Conservation (phyloP, 2,797 vertebrate species). For the Alca torda region DNA sequence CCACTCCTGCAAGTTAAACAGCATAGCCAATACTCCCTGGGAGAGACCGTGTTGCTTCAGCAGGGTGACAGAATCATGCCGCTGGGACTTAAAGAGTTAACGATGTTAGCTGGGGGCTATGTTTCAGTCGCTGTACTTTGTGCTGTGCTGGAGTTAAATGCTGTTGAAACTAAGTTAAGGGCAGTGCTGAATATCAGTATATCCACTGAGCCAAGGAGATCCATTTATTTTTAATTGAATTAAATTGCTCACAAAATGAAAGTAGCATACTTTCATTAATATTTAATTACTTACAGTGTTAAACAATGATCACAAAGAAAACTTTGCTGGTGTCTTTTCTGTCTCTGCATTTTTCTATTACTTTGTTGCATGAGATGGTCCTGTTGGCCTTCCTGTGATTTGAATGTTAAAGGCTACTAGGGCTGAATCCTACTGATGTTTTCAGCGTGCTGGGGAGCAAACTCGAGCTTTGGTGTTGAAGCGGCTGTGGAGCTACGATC, state of each 20-base stretch:
- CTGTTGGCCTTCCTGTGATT: slow-evolving; percentile 43
- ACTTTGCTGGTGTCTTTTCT: slow-evolving; percentile 70
- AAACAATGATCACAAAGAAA: slow-evolving; percentile 82
- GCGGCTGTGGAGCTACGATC: background rate
- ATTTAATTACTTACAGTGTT: slow-evolving; percentile 82
- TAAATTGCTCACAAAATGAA: slow-evolving; percentile 86
- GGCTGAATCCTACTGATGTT: background rate
- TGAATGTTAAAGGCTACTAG: slow-evolving; percentile 17
- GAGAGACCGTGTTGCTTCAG: background rate
- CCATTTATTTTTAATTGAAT: slow-evolving; percentile 88
- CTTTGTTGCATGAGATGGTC: slow-evolving; percentile 42
- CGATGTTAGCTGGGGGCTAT: slow-evolving; percentile 39
- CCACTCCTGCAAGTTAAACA: slow-evolving; percentile 46
- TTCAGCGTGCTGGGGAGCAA: background rate
- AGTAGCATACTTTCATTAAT: slow-evolving; percentile 84
- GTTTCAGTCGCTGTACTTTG: slow-evolving; percentile 47
- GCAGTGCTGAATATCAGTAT: slow-evolving; percentile 70
- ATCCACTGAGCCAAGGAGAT: slow-evolving; percentile 80
- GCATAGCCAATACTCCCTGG: slow-evolving; percentile 11
- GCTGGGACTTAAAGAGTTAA: slow-evolving; percentile 64
- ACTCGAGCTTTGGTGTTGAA: background rate
- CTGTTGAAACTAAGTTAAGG: slow-evolving; percentile 73
- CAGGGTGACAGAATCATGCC: slow-evolving; percentile 3
- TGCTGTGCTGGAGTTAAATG: slow-evolving; percentile 62
- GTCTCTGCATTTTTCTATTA: slow-evolving; percentile 53